These are phyloP conservation scores for Tangara arthus DNA, from an alignment of 2,797 vertebrate species.

Conservation along the genomic window DNA sequence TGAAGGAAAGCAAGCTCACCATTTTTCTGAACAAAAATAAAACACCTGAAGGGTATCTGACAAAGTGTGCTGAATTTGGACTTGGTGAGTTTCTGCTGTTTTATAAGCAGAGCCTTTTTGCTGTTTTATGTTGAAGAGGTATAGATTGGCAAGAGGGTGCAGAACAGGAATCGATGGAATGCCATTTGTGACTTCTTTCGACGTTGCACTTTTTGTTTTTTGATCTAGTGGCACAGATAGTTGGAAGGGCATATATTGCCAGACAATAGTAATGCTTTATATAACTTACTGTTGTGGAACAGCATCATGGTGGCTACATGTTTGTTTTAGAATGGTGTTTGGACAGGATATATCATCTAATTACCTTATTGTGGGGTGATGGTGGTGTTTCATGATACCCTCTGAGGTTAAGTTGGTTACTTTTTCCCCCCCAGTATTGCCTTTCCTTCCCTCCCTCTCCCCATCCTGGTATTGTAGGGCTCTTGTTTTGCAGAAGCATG, in stretches of 20 bases:
- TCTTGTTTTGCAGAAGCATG: not conserved
- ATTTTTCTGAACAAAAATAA: slow-evolving; percentile 66
- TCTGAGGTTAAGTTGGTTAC: not conserved
- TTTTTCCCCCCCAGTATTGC: not conserved
- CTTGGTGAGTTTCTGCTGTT: slow-evolving; percentile 67
- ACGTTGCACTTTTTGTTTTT: not conserved
- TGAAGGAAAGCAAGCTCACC: slow-evolving; percentile 64
- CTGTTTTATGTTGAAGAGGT: slow-evolving; percentile 38
- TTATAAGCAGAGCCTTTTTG: slow-evolving; percentile 56
- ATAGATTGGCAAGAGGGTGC: not conserved
- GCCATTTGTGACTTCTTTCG: not conserved
- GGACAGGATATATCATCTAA: not conserved
- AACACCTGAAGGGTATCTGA: slow-evolving; percentile 60
- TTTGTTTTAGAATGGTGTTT: not conserved
- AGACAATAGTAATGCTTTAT: not conserved
- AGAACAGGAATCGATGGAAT: not conserved
- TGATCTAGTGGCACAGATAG: not conserved
- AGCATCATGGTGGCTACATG: not conserved
- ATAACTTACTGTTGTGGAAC: not conserved
- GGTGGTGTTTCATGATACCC: not conserved
- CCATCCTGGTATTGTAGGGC: rapidly evolving
- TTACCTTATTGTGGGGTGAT: not conserved
- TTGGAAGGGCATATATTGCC: not conserved
- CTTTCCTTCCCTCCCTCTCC: not conserved
- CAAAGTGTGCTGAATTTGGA: slow-evolving; percentile 63